phyloP scores from a whole-genome alignment of 2,888 invertebrate species.

The Hecatera dysodea region DNA sequence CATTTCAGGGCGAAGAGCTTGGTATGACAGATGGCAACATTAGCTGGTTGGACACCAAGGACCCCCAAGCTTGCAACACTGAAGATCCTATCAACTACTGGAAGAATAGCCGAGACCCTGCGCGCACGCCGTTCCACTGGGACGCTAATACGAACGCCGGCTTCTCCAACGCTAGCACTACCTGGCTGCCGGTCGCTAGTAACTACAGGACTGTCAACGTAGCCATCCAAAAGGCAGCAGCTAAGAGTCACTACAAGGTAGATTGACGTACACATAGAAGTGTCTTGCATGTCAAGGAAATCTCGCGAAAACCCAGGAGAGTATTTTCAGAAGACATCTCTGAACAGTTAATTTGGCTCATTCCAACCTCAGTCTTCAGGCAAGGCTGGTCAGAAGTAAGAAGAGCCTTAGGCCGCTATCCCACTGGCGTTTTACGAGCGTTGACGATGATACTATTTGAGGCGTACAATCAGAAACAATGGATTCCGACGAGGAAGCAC shows the following conservation, averaged over 20 bases:
- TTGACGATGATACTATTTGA: too few species aligned
- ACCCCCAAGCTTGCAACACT: slow-evolving; percentile 92
- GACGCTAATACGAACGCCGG: slow-evolving; percentile 86
- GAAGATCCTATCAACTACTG: slow-evolving; percentile 92
- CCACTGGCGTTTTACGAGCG: too few species aligned
- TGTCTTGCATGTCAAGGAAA: not conserved
- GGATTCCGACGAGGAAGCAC: too few species aligned
- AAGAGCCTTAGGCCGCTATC: too few species aligned
- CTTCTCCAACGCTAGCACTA: slow-evolving; percentile 82
- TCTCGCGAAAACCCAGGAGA: not conserved
- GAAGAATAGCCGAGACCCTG: slow-evolving; percentile 91
- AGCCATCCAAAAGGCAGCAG: slow-evolving; percentile 80
- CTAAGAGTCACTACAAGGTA: slow-evolving; percentile 90
- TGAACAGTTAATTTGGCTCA: not conserved
- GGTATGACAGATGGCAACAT: slow-evolving; percentile 93
- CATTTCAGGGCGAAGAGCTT: slow-evolving; percentile 94
- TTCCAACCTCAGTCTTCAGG: not conserved
- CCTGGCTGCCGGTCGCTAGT: slow-evolving; percentile 92
- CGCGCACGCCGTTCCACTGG: slow-evolving; percentile 93
- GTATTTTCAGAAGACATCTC: not conserved
- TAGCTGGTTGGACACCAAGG: slow-evolving; percentile 92
- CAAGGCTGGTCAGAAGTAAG: too few species aligned
- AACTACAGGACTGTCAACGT: slow-evolving; percentile 92
- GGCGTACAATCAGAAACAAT: too few species aligned
- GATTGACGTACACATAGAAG: slow-evolving; percentile 2